These are phyloP conservation scores for Cerceris ruficornis DNA, from an alignment of 2,888 invertebrate genomes.

Conservation along the genomic window DNA sequence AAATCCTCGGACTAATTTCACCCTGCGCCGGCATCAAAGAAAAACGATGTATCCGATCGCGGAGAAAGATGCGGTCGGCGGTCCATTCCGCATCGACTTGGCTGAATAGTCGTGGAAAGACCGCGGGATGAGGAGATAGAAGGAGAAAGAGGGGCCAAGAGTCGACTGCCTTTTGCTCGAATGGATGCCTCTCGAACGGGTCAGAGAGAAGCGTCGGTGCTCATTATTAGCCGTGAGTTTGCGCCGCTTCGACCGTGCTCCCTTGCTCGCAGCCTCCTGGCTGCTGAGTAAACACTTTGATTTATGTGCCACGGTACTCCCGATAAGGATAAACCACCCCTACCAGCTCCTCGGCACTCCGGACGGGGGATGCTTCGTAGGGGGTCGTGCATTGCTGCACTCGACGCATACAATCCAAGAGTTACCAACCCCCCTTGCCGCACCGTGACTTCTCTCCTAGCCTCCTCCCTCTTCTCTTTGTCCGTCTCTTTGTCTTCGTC, in stretches of 20 bases:
- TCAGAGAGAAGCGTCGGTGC: conserved; percentile 60
- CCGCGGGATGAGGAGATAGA: background rate
- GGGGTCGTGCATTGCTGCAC: conserved; percentile 61
- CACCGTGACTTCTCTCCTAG: conserved; percentile 4
- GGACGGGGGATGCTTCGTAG: conserved; percentile 17
- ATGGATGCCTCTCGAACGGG: conserved; percentile 49
- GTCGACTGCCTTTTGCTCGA: conserved; percentile 21
- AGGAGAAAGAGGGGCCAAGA: background rate
- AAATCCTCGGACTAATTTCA: conserved; percentile 36
- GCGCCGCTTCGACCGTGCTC: conserved; percentile 45
- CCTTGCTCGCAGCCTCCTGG: conserved; percentile 21
- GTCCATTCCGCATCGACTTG: conserved; percentile 32
- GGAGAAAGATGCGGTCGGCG: conserved; percentile 39
- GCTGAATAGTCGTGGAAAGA: conserved; percentile 33
- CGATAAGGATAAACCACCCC: conserved; percentile 76
- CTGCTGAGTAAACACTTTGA: conserved; percentile 77
- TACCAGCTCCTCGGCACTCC: background rate
- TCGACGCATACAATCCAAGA: conserved; percentile 59
- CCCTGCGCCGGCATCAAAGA: conserved; percentile 36
- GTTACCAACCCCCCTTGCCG: conserved; percentile 19
- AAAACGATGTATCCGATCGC: conserved; percentile 36
- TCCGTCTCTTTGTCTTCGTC: conserved; percentile 20
- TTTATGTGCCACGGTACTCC: conserved; percentile 75
- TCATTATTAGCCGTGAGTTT: conserved; percentile 76
- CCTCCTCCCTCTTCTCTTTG: conserved; percentile 17